phyloP scores from a whole-genome alignment of 2,888 invertebrate species.

The Isotomurus palustris region DNA sequence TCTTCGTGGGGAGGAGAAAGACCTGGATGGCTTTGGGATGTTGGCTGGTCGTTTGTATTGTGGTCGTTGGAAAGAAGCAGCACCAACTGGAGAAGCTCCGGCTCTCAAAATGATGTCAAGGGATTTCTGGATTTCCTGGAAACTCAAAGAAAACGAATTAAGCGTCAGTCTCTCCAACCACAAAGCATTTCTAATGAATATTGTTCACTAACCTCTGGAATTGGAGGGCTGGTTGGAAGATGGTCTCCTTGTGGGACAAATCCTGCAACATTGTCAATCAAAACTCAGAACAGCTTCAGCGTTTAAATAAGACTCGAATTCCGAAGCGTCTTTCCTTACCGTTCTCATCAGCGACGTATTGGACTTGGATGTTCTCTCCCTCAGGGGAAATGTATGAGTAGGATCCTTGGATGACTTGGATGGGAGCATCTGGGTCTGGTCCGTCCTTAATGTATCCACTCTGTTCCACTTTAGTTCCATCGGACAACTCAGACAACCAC shows the following conservation, averaged over 20 bases:
- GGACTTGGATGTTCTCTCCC: conserved; percentile 9
- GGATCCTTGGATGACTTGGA: conserved; percentile 31
- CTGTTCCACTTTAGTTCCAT: conserved; percentile 26
- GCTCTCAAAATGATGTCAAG: conserved; percentile 25
- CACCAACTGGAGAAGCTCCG: too few relatives aligned
- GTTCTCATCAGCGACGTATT: conserved; percentile 14
- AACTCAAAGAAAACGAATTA: neutral
- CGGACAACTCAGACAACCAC: conserved; percentile 31
- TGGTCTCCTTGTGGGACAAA: conserved; percentile 7
- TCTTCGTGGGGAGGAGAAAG: neutral
- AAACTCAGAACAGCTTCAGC: neutral
- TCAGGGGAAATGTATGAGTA: conserved; percentile 15
- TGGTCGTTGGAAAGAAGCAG: conserved; percentile 11
- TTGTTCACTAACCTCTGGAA: conserved; percentile 14
- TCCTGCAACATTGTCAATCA: neutral
- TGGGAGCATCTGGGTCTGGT: conserved; percentile 31
- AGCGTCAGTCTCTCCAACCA: neutral
- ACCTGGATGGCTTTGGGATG: neutral
- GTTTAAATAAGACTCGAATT: neutral
- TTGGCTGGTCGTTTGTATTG: conserved; percentile 9
- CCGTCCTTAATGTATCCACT: conserved; percentile 31
- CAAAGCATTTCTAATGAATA: neutral
- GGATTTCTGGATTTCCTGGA: conserved; percentile 31
- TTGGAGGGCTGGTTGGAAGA: conserved; percentile 14
- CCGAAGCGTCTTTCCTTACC: neutral